Evolutionary conservation across 2,888 invertebrate species (phyloP).

Genomic region (Pristionchus maxplancki): DNA sequence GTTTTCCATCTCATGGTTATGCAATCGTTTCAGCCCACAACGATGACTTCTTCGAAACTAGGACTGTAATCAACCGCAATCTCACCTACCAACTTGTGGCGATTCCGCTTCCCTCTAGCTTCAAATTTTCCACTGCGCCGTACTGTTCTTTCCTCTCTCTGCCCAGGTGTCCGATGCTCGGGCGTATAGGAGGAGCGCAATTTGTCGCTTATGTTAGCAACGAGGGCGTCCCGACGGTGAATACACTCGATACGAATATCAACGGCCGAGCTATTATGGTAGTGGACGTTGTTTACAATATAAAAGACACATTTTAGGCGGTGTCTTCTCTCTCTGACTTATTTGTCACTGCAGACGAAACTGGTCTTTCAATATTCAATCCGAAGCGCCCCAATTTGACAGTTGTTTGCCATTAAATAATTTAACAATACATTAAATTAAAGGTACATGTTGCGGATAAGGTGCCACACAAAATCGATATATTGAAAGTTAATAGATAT

Average conservation of each 20-base stretch:
- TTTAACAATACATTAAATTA: no score
- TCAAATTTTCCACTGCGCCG: not conserved
- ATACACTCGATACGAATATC: no score
- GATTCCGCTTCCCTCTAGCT: not conserved
- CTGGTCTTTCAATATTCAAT: no score
- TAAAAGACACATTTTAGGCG: no score
- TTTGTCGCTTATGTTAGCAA: not conserved
- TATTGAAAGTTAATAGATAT: not conserved
- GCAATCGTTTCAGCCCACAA: not conserved
- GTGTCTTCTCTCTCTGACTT: no score
- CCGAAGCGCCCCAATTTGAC: no score
- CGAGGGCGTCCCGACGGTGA: not conserved
- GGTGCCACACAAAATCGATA: not conserved
- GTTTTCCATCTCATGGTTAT: no score
- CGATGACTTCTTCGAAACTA: not conserved
- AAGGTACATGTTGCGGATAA: not conserved
- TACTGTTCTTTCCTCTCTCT: not conserved
- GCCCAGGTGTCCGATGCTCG: not conserved
- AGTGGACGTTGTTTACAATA: no score
- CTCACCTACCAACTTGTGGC: not conserved
- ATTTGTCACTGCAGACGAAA: no score
- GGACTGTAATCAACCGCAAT: not conserved
- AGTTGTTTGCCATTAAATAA: no score
- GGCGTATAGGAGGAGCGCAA: not conserved
- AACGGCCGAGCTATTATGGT: no score